These are phyloP conservation scores for Falco punctatus DNA, from an alignment of 2,113 vertebrate species.

Conservation along the genomic window DNA sequence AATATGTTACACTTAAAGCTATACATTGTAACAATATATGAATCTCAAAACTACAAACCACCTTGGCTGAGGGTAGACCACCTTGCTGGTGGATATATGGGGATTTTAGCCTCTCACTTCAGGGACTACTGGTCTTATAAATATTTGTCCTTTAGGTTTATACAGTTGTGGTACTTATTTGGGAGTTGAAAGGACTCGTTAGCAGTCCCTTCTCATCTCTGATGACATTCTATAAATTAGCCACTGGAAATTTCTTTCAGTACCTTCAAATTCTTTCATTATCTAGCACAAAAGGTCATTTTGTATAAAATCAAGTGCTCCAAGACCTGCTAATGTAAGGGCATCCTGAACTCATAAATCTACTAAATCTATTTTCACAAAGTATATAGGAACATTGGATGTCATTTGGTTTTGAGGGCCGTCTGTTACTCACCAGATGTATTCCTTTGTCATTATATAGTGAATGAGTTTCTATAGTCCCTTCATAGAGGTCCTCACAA, in stretches of 20 bases:
- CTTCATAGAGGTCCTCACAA: not conserved
- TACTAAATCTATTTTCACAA: not conserved
- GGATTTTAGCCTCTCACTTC: not conserved
- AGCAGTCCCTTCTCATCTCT: not conserved
- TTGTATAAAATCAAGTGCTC: not conserved
- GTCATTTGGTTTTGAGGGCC: not conserved
- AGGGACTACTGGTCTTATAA: not conserved
- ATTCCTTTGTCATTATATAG: not conserved
- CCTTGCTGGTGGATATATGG: not conserved
- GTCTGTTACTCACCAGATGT: not conserved
- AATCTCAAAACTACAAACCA: not conserved
- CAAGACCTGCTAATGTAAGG: not conserved
- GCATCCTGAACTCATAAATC: not conserved
- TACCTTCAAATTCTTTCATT: not conserved
- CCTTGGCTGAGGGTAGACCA: not conserved
- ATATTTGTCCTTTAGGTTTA: not conserved
- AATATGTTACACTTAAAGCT: not conserved
- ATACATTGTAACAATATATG: not conserved
- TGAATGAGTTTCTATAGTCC: not conserved
- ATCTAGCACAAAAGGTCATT: constrained; percentile 8
- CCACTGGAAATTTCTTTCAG: not conserved
- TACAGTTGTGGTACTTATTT: not conserved
- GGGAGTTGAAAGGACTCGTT: not conserved
- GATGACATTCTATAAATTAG: not conserved
- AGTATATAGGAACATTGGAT: not conserved